Percentiles rank a stretch among this genome's conserved stretches.
phyloP scores from a whole-genome alignment of 1,140 invertebrate genomes.

The Protaetia brevitarsis region DNA sequence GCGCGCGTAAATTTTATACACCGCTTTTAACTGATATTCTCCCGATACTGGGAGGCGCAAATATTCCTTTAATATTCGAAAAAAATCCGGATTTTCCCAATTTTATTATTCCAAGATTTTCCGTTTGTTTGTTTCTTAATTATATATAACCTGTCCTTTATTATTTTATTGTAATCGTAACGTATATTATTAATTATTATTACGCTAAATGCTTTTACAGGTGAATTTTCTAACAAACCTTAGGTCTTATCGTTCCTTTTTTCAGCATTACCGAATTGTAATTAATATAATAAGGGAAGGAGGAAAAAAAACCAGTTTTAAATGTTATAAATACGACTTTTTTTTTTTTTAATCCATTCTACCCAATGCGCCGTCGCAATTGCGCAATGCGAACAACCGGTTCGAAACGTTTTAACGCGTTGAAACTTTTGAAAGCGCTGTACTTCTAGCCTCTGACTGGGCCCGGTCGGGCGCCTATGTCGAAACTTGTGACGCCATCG shows the following conservation, averaged over 20 bases:
- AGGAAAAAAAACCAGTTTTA: too few relatives aligned
- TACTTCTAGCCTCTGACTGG: not conserved
- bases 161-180: too few relatives aligned
- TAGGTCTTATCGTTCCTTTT: too few relatives aligned
- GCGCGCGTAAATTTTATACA: not conserved
- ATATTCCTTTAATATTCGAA: conserved; percentile 5
- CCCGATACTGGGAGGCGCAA: not conserved
- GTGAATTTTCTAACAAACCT: too few relatives aligned
- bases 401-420: not conserved
- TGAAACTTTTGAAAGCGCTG: conserved; percentile 1
- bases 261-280: too few relatives aligned
- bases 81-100: not conserved
- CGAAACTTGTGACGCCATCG: not conserved
- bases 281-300: too few relatives aligned
- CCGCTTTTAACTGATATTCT: not conserved
- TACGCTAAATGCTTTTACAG: too few relatives aligned
- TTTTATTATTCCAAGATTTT: not conserved
- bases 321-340: too few relatives aligned
- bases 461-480: not conserved
- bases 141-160: not conserved
- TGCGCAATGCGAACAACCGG: not conserved
- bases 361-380: not conserved
- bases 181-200: too few relatives aligned
- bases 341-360: too few relatives aligned
- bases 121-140: too few relatives aligned